Conservation (phyloP, 2,888 invertebrate species). For the Tipula lateralis region DNA sequence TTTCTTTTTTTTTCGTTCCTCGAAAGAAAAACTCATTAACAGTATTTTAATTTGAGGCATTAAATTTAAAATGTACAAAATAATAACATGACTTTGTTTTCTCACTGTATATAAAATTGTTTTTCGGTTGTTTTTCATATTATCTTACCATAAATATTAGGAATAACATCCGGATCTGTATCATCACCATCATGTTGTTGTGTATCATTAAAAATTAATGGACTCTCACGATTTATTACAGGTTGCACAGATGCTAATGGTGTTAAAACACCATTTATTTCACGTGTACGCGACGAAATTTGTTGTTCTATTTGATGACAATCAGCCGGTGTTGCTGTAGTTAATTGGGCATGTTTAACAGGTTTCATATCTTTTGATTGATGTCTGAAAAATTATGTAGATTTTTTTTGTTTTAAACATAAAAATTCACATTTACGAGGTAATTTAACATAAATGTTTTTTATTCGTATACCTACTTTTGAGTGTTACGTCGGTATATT, state of each 20-base stretch:
- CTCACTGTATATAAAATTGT: neutral
- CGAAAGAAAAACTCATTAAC: neutral
- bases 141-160: conserved; percentile 77
- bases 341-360: conserved; percentile 46
- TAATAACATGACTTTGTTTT: neutral
- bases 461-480: conserved; percentile 48
- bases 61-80: conserved; percentile 12
- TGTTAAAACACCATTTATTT: conserved; percentile 38
- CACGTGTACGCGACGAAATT: neutral
- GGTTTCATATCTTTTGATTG: conserved; percentile 26
- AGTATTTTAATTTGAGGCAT: neutral
- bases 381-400: neutral
- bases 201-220: conserved; percentile 39
- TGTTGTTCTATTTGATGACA: conserved; percentile 46
- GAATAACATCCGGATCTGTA: conserved; percentile 82
- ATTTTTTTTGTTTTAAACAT: neutral
- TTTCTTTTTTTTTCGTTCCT: neutral
- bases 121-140: conserved; percentile 45
- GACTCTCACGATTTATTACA: conserved; percentile 47
- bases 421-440: neutral
- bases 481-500: conserved; percentile 52
- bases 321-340: conserved; percentile 48
- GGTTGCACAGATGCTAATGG: conserved; percentile 35
- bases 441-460: neutral
- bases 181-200: conserved; percentile 48